A percentile compares a stretch with the other conserved stretches of the same genome.
Evolutionary conservation across 2,888 invertebrate species (phyloP).

Genomic region (Yponomeuta plumbellus): DNA sequence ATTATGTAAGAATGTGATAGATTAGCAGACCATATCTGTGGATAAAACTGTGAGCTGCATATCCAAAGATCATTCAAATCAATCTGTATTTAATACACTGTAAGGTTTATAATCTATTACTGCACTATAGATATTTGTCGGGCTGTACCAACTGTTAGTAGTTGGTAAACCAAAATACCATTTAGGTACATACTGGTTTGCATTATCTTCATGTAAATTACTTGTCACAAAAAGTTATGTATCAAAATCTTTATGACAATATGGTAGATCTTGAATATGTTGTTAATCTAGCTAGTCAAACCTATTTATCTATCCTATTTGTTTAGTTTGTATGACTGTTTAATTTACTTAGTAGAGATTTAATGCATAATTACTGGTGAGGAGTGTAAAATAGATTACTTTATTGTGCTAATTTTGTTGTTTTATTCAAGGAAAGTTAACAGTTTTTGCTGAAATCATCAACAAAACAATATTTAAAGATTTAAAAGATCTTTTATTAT

Average conservation of each 20-base stretch:
- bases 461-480: neutral
- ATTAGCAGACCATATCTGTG: neutral
- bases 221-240: neutral
- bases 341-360: conserved; percentile 26
- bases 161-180: too few species aligned
- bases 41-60: neutral
- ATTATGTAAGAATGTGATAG: neutral
- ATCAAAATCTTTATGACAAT: conserved; percentile 7
- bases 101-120: neutral
- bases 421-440: conserved; percentile 21
- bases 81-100: neutral
- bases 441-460: neutral
- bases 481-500: conserved; percentile 11
- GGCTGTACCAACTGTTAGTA: too few species aligned
- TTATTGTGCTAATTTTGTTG: conserved; percentile 31
- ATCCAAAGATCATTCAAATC: neutral
- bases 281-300: conserved; percentile 48
- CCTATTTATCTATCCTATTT: conserved; percentile 26
- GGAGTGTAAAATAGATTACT: conserved; percentile 51
- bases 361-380: conserved; percentile 47
- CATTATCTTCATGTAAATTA: neutral
- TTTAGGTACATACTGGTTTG: neutral
- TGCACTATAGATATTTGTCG: too few species aligned
- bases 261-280: conserved; percentile 4
- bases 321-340: conserved; percentile 32